Percentiles rank a stretch among this genome's conserved stretches.
Evolutionary conservation across 2,113 vertebrate species (phyloP).

Genomic region (Sitta europaea): DNA sequence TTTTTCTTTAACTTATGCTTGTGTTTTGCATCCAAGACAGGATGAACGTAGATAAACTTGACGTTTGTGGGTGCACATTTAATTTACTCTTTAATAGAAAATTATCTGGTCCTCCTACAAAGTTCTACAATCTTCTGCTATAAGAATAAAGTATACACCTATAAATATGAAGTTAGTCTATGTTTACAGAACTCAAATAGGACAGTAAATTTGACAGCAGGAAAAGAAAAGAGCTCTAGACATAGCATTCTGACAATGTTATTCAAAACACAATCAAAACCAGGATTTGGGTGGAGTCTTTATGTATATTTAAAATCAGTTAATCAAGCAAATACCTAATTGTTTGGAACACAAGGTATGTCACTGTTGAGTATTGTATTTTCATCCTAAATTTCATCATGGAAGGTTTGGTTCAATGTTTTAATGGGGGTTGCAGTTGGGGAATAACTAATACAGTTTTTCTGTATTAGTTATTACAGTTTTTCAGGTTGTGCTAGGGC

Average conservation of each 20-base stretch:
- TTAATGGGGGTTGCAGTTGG: background rate
- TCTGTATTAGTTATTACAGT: too few relatives aligned
- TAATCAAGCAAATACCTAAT: background rate
- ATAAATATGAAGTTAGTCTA: background rate
- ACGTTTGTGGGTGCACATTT: background rate
- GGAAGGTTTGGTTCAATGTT: background rate
- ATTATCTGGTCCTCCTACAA: background rate
- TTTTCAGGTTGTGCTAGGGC: background rate
- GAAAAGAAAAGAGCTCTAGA: background rate
- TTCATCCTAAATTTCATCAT: background rate
- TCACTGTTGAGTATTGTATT: background rate
- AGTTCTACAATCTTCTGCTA: too few relatives aligned
- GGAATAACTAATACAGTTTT: background rate
- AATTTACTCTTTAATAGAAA: background rate
- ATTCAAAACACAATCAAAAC: background rate
- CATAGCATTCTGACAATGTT: background rate
- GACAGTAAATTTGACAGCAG: background rate
- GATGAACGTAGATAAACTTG: background rate
- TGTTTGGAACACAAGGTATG: background rate
- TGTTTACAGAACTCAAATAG: background rate
- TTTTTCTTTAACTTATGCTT: background rate
- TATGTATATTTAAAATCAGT: background rate
- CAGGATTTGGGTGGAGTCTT: background rate
- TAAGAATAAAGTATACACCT: background rate
- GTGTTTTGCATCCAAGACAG: background rate